A percentile compares a stretch with the other conserved stretches of the same genome.
phyloP scores from a whole-genome alignment of 2,113 vertebrate species.

The Osmerus eperlanus region DNA sequence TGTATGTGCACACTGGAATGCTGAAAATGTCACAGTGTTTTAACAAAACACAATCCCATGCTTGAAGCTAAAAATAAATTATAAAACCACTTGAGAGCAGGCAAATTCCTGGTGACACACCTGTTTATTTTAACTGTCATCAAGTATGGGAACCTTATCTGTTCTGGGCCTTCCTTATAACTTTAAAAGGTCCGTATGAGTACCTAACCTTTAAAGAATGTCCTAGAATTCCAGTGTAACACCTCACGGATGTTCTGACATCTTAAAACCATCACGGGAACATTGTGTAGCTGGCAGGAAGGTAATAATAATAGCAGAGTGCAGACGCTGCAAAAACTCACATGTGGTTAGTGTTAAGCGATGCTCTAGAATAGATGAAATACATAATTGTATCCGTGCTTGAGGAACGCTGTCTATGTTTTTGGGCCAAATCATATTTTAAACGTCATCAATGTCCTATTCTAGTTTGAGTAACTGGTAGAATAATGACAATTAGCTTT shows the following conservation, averaged over 20 bases:
- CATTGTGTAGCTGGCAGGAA: slow-evolving; percentile 1
- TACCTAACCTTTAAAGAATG: slow-evolving; percentile 27
- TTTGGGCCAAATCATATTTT: too few species aligned
- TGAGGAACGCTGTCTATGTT: too few species aligned
- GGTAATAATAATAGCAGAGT: background rate
- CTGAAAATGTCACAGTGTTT: too few species aligned
- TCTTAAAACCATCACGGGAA: background rate
- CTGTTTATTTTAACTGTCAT: background rate
- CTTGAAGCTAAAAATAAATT: background rate
- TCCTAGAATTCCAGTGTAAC: slow-evolving; percentile 8
- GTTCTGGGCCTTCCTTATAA: background rate
- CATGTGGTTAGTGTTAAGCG: background rate
- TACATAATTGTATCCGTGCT: too few species aligned
- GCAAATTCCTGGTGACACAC: background rate
- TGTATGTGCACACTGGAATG: too few species aligned
- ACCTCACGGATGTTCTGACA: slow-evolving; percentile 1
- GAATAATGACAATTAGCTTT: too few species aligned
- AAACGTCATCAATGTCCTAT: too few species aligned
- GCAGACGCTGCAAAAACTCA: background rate
- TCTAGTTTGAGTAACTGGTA: too few species aligned
- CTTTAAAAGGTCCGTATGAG: slow-evolving; percentile 20
- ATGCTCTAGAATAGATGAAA: too few species aligned
- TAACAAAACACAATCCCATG: too few species aligned
- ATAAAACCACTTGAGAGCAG: background rate
- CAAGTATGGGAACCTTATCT: background rate